Evolutionary conservation across 2,797 vertebrate species (phyloP).

Genomic region (Epinephelus coioides): DNA sequence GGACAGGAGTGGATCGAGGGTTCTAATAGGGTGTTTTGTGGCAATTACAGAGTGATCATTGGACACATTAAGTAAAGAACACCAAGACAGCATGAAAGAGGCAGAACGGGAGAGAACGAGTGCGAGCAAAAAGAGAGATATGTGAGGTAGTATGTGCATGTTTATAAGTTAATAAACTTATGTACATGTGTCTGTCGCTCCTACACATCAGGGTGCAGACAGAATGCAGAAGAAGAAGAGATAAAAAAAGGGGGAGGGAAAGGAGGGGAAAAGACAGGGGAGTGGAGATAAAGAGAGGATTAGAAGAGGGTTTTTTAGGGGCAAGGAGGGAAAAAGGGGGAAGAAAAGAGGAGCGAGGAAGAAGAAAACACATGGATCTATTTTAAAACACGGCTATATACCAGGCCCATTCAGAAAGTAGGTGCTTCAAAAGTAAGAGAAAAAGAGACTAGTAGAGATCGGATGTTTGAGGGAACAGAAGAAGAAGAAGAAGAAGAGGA

Average conservation of each 20-base stretch:
- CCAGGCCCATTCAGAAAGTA: constrained; percentile 82
- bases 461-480: constrained; percentile 65
- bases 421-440: constrained; percentile 69
- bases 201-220: constrained; percentile 85
- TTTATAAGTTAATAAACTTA: constrained; percentile 86
- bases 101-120: constrained; percentile 77
- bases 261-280: constrained; percentile 67
- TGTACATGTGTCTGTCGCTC: constrained; percentile 86
- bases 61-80: constrained; percentile 82
- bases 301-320: constrained; percentile 69
- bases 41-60: constrained; percentile 81
- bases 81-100: constrained; percentile 84
- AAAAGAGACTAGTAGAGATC: constrained; percentile 50
- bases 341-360: constrained; percentile 78
- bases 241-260: constrained; percentile 55
- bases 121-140: constrained; percentile 82
- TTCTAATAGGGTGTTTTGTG: constrained; percentile 76
- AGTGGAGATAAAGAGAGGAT: constrained; percentile 77
- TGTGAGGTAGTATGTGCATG: constrained; percentile 86
- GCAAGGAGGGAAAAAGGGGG: constrained; percentile 68
- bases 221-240: constrained; percentile 81
- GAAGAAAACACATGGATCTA: constrained; percentile 86
- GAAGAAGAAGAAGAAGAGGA: constrained; percentile 45
- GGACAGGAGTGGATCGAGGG: constrained; percentile 76
- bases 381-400: constrained; percentile 85